These are phyloP conservation scores for Volucella bombylans DNA, from an alignment of 2,888 invertebrate genomes.

Conservation along the genomic window DNA sequence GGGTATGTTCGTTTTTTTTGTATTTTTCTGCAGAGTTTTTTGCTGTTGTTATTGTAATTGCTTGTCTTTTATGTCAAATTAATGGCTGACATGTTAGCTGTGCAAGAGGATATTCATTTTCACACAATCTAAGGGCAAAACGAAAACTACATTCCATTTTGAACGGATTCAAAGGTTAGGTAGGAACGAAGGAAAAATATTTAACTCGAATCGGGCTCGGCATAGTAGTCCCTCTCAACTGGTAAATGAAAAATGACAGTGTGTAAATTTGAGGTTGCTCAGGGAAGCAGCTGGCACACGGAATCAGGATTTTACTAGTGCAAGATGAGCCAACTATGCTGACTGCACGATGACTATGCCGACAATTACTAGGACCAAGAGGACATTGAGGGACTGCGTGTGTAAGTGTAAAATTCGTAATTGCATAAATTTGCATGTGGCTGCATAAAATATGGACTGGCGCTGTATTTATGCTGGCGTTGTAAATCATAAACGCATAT, in stretches of 20 bases:
- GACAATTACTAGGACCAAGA: conserved; percentile 6
- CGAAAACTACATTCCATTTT: conserved; percentile 1
- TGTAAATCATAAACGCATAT: conserved; percentile 80
- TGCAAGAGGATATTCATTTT: conserved; percentile 75
- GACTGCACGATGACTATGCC: too few species aligned
- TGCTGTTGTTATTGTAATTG: conserved; percentile 75
- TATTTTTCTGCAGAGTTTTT: conserved; percentile 53
- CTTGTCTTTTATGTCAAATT: conserved; percentile 79
- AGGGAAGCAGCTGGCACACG: conserved; percentile 52
- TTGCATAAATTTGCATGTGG: conserved; percentile 83
- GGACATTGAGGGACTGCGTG: conserved; percentile 50
- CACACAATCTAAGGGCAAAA: conserved; percentile 75
- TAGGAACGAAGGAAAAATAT: conserved; percentile 18
- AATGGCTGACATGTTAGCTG: conserved; percentile 79
- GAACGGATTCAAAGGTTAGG: conserved; percentile 47
- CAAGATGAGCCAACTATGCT: too few species aligned
- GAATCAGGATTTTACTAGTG: conserved; percentile 25
- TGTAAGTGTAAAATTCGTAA: conserved; percentile 81
- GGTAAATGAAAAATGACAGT: neutral
- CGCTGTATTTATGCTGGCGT: conserved; percentile 80
- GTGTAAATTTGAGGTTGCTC: conserved; percentile 67
- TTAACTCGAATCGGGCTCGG: conserved; percentile 10
- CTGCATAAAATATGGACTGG: conserved; percentile 80
- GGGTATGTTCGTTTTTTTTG: conserved; percentile 44
- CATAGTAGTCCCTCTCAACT: conserved; percentile 9